Percentiles rank a stretch among this genome's conserved stretches.
phyloP scores from a whole-genome alignment of 2,113 vertebrate genomes.

The Camelus dromedarius region DNA sequence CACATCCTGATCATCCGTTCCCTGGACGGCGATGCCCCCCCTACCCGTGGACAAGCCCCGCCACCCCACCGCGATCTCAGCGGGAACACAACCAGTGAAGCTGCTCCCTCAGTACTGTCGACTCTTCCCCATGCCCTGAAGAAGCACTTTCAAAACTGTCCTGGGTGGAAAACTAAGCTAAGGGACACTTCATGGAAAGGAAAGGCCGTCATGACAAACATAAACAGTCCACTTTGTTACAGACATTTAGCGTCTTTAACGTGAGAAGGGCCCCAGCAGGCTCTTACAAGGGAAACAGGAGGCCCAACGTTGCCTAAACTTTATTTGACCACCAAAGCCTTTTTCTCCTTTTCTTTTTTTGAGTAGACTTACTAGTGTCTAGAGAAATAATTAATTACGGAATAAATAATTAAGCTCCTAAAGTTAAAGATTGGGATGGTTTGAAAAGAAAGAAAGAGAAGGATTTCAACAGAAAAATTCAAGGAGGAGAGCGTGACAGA shows the following conservation, averaged over 20 bases:
- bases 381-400: background rate
- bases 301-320: background rate
- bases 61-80: background rate
- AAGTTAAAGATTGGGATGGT: background rate
- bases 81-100: fast-evolving
- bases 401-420: background rate
- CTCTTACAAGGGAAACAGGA: background rate
- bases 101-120: background rate
- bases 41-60: background rate
- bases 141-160: background rate
- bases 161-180: background rate
- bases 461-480: background rate
- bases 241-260: background rate
- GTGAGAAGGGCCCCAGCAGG: background rate
- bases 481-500: background rate
- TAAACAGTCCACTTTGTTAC: background rate
- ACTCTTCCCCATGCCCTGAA: background rate
- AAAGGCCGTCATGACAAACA: background rate
- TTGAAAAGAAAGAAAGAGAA: background rate
- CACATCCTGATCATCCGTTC: background rate
- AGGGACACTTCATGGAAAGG: background rate
- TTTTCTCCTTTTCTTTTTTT: background rate
- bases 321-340: background rate
- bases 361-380: background rate
- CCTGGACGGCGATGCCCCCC: too few relatives aligned